Base-by-base conservation (phyloP, 2,888 invertebrate genomes). In the Litoditis marina region DNA sequence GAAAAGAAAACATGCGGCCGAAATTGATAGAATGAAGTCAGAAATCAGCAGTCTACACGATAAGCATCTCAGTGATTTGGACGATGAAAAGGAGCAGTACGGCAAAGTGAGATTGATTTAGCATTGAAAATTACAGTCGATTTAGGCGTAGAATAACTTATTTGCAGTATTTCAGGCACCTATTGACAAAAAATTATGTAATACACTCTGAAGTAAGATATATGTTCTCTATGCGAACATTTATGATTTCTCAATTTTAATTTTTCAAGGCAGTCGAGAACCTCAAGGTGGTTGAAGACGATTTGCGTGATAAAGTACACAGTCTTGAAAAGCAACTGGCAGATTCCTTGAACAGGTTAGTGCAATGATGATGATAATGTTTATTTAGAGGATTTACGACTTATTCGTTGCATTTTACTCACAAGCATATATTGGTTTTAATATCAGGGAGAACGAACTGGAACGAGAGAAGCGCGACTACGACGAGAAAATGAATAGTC, bases 381-480 rank as follows among this genome's bases (percentile, higher is more conserved):
- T 27, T 16, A 34, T 19, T 50, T 4, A 8, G n/a, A n/a, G n/a
- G n/a, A n/a, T n/a, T n/a, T n/a, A n/a, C n/a, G n/a, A n/a, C n/a
- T n/a, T n/a, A n/a, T n/a, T n/a, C n/a, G n/a, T n/a, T n/a, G n/a
- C n/a, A n/a, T n/a, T n/a, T n/a, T n/a, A n/a, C n/a, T n/a, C n/a
- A n/a, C n/a, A n/a, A n/a, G n/a, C n/a, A n/a, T n/a, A n/a, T 56
- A 42, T 2, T 31, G n/a, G n/a, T n/a, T n/a, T n/a, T n/a, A n/a
- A n/a, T n/a, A n/a, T n/a, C n/a, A 54, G 65, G n/a, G 79, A 80
- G 54, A 76, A 71, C 46, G 78, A 78, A 42, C 80, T 83, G 28
- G 79, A 82, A 52, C 58, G 77, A 28, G 78, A 77, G 51, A 72
- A 75, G 63, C 64, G 74, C 50, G 82, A 82, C 56, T 80, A 83